Evolutionary conservation across 2,888 invertebrate genomes (phyloP), one percentile per base, ranked within the genome.

Genomic region (Cerceris ruficornis): DNA sequence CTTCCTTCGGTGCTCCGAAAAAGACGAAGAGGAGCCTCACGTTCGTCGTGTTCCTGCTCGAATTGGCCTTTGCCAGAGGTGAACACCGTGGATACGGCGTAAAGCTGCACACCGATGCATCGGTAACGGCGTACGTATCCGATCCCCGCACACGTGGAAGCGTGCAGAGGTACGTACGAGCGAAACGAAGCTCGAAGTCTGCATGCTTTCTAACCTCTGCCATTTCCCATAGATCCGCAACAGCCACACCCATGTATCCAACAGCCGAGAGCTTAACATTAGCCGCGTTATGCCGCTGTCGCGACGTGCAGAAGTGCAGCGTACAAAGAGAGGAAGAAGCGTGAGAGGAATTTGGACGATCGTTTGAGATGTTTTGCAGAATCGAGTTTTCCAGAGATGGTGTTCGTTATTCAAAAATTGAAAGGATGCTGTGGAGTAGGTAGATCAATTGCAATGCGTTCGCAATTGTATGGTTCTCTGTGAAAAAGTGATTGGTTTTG

Each of bases 151-250:
- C 65, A 69, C 68, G 60, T 69, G 49, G 42, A 13, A 28, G 4
- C 28, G 28, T 28, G 28, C 28, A 28, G 28, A 9, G 9, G 61
- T 58, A 60, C 66, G 60, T 65, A 43, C 58, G 17, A 15, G 42
- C 72, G 65, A 69, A 15, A 41, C 65, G 75, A 75, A 75, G 66
- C 75, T 75, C 75, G 62, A 28, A 28, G 60, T 69, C 52, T 73
- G 54, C 65, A 80, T 67, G 74, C 64, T 74, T 86, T 81, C 81
- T 84, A 84, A 90, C 88, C 89, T 89, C 88, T 90, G 88, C 88
- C 88, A 90, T 90, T 90, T 90, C 90, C 88, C 88, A 89, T 89
- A 88, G 89, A 86, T 86, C 80, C 82, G 77, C 78, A 71, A 81
- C 71, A 66, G 85, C 89, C 90, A 90, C 90, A 89, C 90, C 90